phyloP scores from a whole-genome alignment of 2,113 vertebrate genomes.

The Sebastes schlegelii region DNA sequence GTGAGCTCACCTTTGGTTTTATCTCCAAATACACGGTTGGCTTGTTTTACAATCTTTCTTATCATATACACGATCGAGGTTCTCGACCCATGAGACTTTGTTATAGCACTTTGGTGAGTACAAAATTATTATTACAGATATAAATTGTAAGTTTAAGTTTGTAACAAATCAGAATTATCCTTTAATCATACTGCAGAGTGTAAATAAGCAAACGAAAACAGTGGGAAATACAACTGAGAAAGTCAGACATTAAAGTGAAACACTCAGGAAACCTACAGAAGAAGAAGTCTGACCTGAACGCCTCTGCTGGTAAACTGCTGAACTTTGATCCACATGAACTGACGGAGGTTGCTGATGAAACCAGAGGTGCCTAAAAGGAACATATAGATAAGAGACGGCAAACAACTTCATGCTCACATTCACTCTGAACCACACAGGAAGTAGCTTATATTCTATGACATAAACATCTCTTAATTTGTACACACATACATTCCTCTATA shows the following conservation, averaged over 20 bases:
- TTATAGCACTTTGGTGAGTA: background rate
- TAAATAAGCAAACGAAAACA: no score
- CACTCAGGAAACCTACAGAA: background rate
- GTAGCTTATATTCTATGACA: background rate
- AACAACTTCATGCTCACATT: background rate
- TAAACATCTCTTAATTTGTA: background rate
- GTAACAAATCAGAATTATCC: background rate
- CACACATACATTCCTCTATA: background rate
- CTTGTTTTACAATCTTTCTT: background rate
- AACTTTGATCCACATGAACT: conserved; percentile 92
- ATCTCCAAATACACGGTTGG: no score
- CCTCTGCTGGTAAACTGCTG: conserved; percentile 91
- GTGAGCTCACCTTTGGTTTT: no score
- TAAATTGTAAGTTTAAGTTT: background rate
- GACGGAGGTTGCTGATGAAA: conserved; percentile 87
- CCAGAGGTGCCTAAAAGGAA: conserved; percentile 64
- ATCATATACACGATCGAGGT: background rate
- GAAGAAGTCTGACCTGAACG: conserved; percentile 79
- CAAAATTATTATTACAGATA: background rate
- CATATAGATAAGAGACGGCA: background rate
- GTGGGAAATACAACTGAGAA: background rate
- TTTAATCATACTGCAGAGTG: background rate
- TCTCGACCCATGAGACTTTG: background rate
- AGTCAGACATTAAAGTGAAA: background rate
- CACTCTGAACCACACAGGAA: no score